Evolutionary conservation across 2,797 vertebrate genomes (phyloP).

Genomic region (Acanthiza pusilla): DNA sequence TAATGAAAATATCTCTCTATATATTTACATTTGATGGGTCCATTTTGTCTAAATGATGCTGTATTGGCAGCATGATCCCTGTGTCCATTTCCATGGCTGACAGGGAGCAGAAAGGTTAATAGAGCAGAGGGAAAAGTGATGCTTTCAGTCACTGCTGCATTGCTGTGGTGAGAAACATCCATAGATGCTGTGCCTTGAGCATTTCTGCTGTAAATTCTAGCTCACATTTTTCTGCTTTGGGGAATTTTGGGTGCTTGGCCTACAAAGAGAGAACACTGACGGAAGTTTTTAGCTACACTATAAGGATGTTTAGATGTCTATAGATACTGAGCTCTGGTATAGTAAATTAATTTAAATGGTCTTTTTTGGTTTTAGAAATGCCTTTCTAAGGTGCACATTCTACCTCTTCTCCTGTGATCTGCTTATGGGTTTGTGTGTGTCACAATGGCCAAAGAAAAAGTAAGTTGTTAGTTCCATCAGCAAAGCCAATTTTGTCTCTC

Average conservation of each 20-base stretch:
- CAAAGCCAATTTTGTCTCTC: background rate
- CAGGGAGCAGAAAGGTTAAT: background rate
- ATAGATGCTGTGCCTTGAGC: background rate
- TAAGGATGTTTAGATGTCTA: background rate
- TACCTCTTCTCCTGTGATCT: background rate
- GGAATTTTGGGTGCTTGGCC: background rate
- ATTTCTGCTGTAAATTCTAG: background rate
- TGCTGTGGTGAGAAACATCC: background rate
- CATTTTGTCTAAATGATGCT: background rate
- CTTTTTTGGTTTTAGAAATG: background rate
- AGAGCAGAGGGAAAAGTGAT: background rate
- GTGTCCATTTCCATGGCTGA: background rate
- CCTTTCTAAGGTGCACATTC: background rate
- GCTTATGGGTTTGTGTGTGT: background rate
- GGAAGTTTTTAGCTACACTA: background rate
- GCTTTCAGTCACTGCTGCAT: background rate
- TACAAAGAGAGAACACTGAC: background rate
- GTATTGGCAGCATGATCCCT: background rate
- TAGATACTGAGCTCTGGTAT: background rate
- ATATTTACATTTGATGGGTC: background rate
- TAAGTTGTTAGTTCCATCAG: background rate
- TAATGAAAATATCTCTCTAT: background rate
- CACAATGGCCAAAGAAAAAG: background rate
- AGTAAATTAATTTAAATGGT: background rate
- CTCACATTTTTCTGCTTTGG: background rate